phyloP scores from a whole-genome alignment of 2,888 invertebrate genomes.

The Plagodis dolabraria region DNA sequence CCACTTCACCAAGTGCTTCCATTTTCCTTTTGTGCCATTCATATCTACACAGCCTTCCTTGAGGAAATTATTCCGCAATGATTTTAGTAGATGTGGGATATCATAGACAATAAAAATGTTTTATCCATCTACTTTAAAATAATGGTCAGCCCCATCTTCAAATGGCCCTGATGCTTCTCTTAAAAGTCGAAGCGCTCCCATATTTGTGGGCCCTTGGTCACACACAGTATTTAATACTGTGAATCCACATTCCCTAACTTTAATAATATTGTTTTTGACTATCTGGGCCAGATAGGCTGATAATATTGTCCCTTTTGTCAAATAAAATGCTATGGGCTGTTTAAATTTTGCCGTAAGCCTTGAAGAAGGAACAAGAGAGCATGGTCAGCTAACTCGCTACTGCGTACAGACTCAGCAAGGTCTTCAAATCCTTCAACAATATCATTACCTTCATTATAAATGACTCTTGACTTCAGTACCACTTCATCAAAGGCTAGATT shows the following conservation, averaged over 20 bases:
- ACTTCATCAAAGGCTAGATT: background rate
- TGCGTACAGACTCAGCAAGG: background rate
- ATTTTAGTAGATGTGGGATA: constrained; percentile 31
- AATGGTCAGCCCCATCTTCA: background rate
- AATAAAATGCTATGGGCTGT: constrained; percentile 8
- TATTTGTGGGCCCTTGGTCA: constrained; percentile 35
- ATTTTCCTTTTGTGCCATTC: constrained; percentile 22
- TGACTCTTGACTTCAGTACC: background rate
- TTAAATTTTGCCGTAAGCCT: background rate
- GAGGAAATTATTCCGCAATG: constrained; percentile 11
- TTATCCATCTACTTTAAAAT: background rate
- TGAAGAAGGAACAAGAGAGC: constrained; percentile 4
- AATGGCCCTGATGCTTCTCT: background rate
- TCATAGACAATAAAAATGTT: constrained; percentile 16
- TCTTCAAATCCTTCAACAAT: constrained; percentile 4
- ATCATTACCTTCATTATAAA: background rate
- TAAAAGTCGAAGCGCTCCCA: constrained; percentile 19
- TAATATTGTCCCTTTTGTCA: constrained; percentile 26
- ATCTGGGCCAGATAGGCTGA: constrained; percentile 19
- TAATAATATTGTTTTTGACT: constrained; percentile 16
- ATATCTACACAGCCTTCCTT: constrained; percentile 18
- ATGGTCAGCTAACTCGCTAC: background rate
- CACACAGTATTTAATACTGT: constrained; percentile 29
- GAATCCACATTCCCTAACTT: background rate
- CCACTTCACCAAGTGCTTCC: constrained; percentile 28